phyloP scores from a whole-genome alignment of 2,113 vertebrate genomes.

The Telmatochromis bifrenatus region DNA sequence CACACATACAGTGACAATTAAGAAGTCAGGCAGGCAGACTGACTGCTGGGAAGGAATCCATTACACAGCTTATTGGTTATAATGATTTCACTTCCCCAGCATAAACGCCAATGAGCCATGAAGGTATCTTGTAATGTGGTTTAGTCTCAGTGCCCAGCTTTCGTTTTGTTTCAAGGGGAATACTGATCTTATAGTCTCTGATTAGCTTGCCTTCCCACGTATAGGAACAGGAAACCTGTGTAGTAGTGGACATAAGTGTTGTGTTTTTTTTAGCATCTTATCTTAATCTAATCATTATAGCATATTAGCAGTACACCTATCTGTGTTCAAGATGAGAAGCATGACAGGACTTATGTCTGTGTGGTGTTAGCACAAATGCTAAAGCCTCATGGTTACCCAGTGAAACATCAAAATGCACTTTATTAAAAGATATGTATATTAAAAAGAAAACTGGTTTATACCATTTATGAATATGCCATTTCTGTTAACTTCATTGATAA shows the following conservation, averaged over 20 bases:
- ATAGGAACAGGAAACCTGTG: not conserved
- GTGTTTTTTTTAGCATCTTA: not conserved
- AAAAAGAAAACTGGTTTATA: not conserved
- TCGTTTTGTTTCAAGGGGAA: conserved; percentile 58
- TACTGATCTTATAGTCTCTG: conserved; percentile 39
- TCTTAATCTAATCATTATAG: not conserved
- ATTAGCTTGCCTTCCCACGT: not conserved
- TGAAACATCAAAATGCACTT: not conserved
- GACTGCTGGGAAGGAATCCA: conserved; percentile 69
- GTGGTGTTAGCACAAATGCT: not conserved
- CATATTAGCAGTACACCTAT: not conserved
- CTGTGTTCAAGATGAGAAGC: not conserved
- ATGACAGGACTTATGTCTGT: not conserved
- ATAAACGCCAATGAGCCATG: conserved; percentile 71
- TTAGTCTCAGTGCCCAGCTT: conserved; percentile 55
- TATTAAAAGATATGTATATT: not conserved
- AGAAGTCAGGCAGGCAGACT: conserved; percentile 66
- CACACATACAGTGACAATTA: conserved; percentile 59
- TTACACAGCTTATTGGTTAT: conserved; percentile 78
- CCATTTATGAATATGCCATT: not conserved
- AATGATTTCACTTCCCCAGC: conserved; percentile 72
- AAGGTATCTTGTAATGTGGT: conserved; percentile 64
- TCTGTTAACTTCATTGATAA: not conserved
- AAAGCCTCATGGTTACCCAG: not conserved
- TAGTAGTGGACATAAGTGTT: not conserved